Evolutionary conservation across 2,113 vertebrate species (phyloP).

Genomic region (Ictalurus furcatus): DNA sequence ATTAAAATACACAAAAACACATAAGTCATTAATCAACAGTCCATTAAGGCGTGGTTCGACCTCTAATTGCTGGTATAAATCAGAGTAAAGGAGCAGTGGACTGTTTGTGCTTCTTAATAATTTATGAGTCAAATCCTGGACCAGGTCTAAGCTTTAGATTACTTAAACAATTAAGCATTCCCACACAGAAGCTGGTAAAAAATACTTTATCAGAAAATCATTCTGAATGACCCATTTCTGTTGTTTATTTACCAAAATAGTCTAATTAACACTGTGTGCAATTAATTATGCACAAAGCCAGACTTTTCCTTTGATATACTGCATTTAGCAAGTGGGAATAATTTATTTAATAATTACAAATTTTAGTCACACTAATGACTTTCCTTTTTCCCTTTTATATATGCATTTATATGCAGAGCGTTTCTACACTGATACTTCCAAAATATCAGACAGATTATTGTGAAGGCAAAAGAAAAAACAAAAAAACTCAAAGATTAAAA

Average conservation of each 20-base stretch:
- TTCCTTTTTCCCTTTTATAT: neutral
- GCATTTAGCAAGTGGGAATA: neutral
- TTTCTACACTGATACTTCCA: neutral
- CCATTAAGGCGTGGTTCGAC: constrained; percentile 38
- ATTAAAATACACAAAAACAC: constrained; percentile 15
- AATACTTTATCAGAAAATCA: neutral
- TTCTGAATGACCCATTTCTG: neutral
- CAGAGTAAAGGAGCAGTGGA: constrained; percentile 2
- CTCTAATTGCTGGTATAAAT: constrained; percentile 37
- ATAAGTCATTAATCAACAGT: constrained; percentile 20
- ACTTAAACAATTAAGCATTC: neutral
- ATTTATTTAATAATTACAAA: neutral
- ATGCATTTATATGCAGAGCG: neutral
- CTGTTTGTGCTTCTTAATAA: constrained; percentile 16
- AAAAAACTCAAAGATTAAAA: neutral
- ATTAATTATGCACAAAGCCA: neutral
- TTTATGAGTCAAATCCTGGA: constrained; percentile 25
- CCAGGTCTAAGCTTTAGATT: constrained; percentile 1
- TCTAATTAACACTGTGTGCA: neutral
- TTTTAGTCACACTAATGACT: neutral
- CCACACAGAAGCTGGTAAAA: neutral
- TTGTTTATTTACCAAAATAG: neutral
- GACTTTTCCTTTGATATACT: neutral
- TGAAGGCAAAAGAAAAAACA: neutral
- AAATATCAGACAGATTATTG: constrained; percentile 3